Evolutionary conservation across 2,888 invertebrate species (phyloP), one percentile per base, ranked within the genome.

Genomic region (Apoderus coryli): DNA sequence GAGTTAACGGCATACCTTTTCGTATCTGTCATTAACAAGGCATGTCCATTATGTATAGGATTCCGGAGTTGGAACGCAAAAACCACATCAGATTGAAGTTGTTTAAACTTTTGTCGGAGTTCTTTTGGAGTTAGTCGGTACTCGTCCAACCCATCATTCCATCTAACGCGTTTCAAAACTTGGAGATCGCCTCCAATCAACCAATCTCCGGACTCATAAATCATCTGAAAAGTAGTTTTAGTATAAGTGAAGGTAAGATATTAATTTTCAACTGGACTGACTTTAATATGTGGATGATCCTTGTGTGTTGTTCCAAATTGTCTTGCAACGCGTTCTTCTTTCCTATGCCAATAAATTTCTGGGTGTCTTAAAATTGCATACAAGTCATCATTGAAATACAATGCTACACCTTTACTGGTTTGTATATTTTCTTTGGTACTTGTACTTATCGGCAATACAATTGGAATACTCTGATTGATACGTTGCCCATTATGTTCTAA

Each of bases 41-140:
- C 95, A 58, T 96, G 95, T 0, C 96, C 96, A 54, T 96, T 96
- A 61, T 96, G 96, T 40, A 96, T 88, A 1, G 96, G 96, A 61
- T 96, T 96, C 31, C 96, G 72, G 31, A 67, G 63, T 27, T 86
- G 90, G 61, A 96, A 96, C n/a, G 93, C 96, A 59, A 96, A 96
- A 3, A 95, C 81, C 1, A 89, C 89, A 59, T 96, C 96, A 4
- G 95, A 92, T 1, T 71, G 69, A 49, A 86, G 63, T 42, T 78
- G 71, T 36, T 69, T 69, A 56, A 90, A 92, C 49, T 72, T 76
- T 13, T 60, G 56, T 16, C 85, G 62, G 10, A 96, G 69, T 52
- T 96, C 88, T 49, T 79, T 81, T 1, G 96, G 96, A 0, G 92
- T 95, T 10, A 89, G 64, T 4, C 96, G 67, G 59, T 85, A 95